phyloP scores from a whole-genome alignment of 2,113 vertebrate species.

The Clinocottus analis region DNA sequence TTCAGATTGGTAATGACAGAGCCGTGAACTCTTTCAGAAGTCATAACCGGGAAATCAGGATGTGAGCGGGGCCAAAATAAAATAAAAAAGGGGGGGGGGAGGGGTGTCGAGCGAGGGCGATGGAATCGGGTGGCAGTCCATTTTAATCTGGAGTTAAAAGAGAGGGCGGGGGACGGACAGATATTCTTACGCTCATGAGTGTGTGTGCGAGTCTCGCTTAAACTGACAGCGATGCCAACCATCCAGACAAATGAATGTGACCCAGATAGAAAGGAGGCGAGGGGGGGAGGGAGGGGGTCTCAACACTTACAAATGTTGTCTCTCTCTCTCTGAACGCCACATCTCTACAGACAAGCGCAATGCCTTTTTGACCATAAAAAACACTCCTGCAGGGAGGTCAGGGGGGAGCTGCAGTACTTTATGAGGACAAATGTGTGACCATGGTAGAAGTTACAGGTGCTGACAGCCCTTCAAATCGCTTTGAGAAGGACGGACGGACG shows the following conservation, averaged over 20 bases:
- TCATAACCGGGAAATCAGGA: slow-evolving; percentile 78
- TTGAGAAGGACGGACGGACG: slow-evolving; percentile 43
- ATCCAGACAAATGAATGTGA: slow-evolving; percentile 70
- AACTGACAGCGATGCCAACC: slow-evolving; percentile 65
- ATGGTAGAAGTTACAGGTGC: slow-evolving; percentile 53
- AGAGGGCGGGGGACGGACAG: slow-evolving; percentile 29
- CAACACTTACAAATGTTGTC: slow-evolving; percentile 4
- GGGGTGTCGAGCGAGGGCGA: slow-evolving; percentile 31
- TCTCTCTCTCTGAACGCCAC: slow-evolving; percentile 14
- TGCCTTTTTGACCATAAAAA: slow-evolving; percentile 27
- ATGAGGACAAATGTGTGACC: slow-evolving; percentile 53
- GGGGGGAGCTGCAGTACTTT: slow-evolving; percentile 8
- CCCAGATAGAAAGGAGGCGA: slow-evolving; percentile 62
- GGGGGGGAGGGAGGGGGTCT: not conserved
- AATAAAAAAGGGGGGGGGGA: not conserved
- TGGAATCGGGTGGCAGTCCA: slow-evolving; percentile 67
- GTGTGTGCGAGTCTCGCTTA: slow-evolving; percentile 51
- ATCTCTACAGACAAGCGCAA: slow-evolving; percentile 44
- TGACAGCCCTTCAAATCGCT: slow-evolving; percentile 66
- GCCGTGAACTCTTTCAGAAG: slow-evolving; percentile 81
- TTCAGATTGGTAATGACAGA: slow-evolving; percentile 83
- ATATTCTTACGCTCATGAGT: slow-evolving; percentile 33
- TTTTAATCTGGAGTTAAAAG: slow-evolving; percentile 73
- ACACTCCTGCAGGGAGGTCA: slow-evolving; percentile 13
- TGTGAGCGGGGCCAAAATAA: slow-evolving; percentile 43